Evolutionary conservation across 2,888 invertebrate species (phyloP).

Genomic region (Ditula angustiorana): DNA sequence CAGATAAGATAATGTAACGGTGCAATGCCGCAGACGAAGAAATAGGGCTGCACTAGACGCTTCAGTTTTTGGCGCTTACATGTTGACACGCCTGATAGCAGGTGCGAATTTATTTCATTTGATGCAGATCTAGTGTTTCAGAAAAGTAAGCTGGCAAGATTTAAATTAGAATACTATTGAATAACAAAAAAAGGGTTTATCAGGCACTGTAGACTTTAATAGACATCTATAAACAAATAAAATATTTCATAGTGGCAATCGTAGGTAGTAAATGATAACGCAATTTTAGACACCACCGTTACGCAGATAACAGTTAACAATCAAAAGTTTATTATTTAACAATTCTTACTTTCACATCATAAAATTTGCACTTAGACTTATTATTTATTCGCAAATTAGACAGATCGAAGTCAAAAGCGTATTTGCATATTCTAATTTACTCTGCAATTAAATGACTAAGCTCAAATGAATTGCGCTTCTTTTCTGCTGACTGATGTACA

Average conservation of each 20-base stretch:
- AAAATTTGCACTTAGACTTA: slow-evolving; percentile 13
- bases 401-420: not conserved
- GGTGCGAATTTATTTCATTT: not conserved
- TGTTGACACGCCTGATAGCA: slow-evolving; percentile 17
- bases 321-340: not conserved
- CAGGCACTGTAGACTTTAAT: not conserved
- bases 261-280: slow-evolving; percentile 10
- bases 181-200: not conserved
- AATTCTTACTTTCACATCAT: slow-evolving; percentile 23
- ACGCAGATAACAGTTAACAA: slow-evolving; percentile 21
- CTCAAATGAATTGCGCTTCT: not conserved
- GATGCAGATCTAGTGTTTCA: slow-evolving; percentile 4
- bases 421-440: slow-evolving; percentile 11
- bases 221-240: not conserved
- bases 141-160: not conserved
- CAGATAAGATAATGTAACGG: slow-evolving; percentile 34
- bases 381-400: slow-evolving; percentile 21
- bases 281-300: slow-evolving; percentile 20
- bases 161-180: not conserved
- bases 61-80: not conserved
- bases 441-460: slow-evolving; percentile 4
- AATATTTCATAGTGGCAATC: not conserved
- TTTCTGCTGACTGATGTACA: not conserved
- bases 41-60: not conserved
- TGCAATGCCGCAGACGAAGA: slow-evolving; percentile 6